phyloP scores from a whole-genome alignment of 2,888 invertebrate species.

The Lissocephala sabroskyi region DNA sequence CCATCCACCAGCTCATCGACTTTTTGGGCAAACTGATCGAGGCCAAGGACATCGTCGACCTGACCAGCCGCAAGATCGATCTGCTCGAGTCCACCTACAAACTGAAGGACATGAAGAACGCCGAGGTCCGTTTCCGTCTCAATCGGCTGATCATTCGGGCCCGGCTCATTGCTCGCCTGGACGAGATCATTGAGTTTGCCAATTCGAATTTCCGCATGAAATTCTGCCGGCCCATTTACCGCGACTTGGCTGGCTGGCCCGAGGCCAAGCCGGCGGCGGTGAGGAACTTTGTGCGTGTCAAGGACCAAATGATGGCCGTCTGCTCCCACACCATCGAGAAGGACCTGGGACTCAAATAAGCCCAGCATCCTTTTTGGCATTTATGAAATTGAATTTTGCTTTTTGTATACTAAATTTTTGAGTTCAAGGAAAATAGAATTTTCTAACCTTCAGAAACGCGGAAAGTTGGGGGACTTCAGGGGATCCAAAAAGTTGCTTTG shows the following conservation, averaged over 20 bases:
- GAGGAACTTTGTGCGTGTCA: constrained; percentile 80
- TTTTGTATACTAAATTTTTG: too few relatives aligned
- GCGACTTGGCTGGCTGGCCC: constrained; percentile 87
- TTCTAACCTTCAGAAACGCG: too few relatives aligned
- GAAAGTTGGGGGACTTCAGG: too few relatives aligned
- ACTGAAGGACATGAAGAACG: constrained; percentile 79
- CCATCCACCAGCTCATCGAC: constrained; percentile 79
- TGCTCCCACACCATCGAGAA: constrained; percentile 82
- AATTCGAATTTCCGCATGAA: constrained; percentile 93
- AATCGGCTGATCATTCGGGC: constrained; percentile 84
- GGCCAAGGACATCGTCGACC: constrained; percentile 68
- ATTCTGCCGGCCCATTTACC: constrained; percentile 89
- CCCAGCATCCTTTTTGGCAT: constrained; percentile 6
- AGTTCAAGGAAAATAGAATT: too few relatives aligned
- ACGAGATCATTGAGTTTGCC: constrained; percentile 82
- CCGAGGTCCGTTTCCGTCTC: constrained; percentile 87
- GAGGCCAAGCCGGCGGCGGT: constrained; percentile 79
- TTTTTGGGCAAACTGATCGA: constrained; percentile 81
- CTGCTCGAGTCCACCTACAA: constrained; percentile 78
- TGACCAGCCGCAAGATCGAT: constrained; percentile 75
- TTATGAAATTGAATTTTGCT: too few relatives aligned
- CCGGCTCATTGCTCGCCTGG: constrained; percentile 79
- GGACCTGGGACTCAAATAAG: constrained; percentile 76
- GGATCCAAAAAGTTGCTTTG: too few relatives aligned
- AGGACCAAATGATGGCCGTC: constrained; percentile 88